Evolutionary conservation across 2,797 vertebrate species (phyloP), one percentile per base, ranked within the genome.

Genomic region (Leptatherina wallacei): DNA sequence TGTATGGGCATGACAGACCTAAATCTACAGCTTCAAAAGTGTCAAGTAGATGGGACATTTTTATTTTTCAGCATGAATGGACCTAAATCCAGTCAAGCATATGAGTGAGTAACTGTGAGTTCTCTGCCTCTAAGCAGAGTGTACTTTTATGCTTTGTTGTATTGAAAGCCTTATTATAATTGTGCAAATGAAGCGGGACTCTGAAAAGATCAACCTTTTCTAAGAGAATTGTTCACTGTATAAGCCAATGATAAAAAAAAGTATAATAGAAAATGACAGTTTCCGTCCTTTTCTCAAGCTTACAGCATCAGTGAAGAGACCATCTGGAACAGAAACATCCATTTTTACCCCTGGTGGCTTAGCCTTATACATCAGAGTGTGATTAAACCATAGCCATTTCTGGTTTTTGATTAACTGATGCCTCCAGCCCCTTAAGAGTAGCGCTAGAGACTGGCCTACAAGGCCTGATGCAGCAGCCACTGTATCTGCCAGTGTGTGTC

Each of bases 391-490:
- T 55, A 35, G 38, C 64, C 72, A 61, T 65, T 71, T 84, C 81
- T 88, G 81, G 35, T 81, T 88, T 88, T 80, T 78, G 51, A 90
- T 88, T 81, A 83, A 69, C 79, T 59, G 58, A 0, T 61, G 75
- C 60, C 59, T 27, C 77, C 67, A 71, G 55, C 73, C 75, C 51
- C 22, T 47, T 60, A 22, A 63, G 38, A 71, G 57, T 52, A 54
- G 42, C 61, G 73, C 67, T 57, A 73, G 67, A 71, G 72, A 69
- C 35, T 2, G 14, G 62, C 64, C 74, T 20, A 10, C 18, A 2
- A 75, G 79, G 54, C 52, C 62, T 64, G 68, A 73, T 52, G 33
- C 57, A 58, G 49, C 67, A 78, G 61, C 35, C 51, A 67, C 27
- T 75, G 68, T 71, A 70, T 67, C 56, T 4, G 13, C 30, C 55